Conservation (phyloP, 2,888 invertebrate genomes). For the Villa cingulata region DNA sequence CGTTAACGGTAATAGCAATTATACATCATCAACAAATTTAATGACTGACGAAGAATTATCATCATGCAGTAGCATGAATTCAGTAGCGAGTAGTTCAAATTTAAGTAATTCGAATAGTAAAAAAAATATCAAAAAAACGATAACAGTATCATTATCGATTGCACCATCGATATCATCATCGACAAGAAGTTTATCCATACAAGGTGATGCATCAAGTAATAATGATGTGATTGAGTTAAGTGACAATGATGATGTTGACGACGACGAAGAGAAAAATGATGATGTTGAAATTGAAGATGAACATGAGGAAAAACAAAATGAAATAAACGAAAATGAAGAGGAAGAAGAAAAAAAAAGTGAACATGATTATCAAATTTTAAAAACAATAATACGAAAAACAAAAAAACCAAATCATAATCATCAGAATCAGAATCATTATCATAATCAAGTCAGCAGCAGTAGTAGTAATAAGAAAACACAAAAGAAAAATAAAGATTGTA, state of each 20-base stretch:
- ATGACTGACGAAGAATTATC: conserved; percentile 13
- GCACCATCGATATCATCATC: conserved; percentile 45
- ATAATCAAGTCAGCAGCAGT: too few species aligned
- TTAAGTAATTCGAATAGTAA: conserved; percentile 1
- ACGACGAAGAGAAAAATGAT: too few species aligned
- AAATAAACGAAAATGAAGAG: too few species aligned
- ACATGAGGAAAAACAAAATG: too few species aligned
- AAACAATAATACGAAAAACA: too few species aligned
- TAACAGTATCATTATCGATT: conserved; percentile 32
- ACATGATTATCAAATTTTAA: too few species aligned
- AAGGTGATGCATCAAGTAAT: neutral
- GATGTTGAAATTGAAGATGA: too few species aligned
- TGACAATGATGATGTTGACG: neutral
- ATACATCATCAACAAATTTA: neutral
- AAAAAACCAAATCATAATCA: too few species aligned
- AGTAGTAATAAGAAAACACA: too few species aligned
- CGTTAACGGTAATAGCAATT: neutral
- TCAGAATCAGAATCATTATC: too few species aligned
- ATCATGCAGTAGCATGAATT: conserved; percentile 17
- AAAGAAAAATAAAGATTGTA: too few species aligned
- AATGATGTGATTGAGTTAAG: neutral
- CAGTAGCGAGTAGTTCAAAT: conserved; percentile 14
- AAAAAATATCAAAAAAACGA: conserved; percentile 8
- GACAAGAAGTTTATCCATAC: conserved; percentile 48
- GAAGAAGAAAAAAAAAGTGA: too few species aligned